Percentiles rank a stretch among this genome's conserved stretches.
Conservation (phyloP, 30 jellyfish, hydroid and myxozoan species). For the Mastigias papua region DNA sequence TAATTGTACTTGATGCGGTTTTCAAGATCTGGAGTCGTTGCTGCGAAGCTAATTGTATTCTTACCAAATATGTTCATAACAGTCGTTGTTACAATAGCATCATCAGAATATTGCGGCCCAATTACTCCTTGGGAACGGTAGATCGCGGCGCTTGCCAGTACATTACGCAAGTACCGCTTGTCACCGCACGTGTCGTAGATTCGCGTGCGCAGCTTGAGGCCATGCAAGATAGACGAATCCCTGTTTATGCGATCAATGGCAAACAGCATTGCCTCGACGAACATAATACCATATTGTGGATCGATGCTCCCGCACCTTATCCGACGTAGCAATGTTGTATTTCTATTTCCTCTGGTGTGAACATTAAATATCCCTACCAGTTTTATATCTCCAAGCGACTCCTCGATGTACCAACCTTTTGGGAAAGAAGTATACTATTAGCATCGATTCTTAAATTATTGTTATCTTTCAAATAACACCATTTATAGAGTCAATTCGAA, state of each 20-base stretch:
- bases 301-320: slow-evolving; percentile 56
- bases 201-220: slow-evolving; percentile 51
- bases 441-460: too few relatives aligned
- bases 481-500: too few relatives aligned
- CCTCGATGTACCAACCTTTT: not conserved
- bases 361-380: slow-evolving; percentile 65
- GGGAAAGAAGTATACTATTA: too few relatives aligned
- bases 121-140: slow-evolving; percentile 53
- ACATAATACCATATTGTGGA: slow-evolving; percentile 85
- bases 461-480: too few relatives aligned
- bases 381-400: slow-evolving; percentile 42
- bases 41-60: slow-evolving; percentile 68
- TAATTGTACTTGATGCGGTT: slow-evolving; percentile 46
- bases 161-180: slow-evolving; percentile 33
- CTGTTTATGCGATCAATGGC: slow-evolving; percentile 77
- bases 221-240: slow-evolving; percentile 33
- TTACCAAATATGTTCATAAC: slow-evolving; percentile 75
- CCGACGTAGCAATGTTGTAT: slow-evolving; percentile 7
- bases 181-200: slow-evolving; percentile 83
- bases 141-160: slow-evolving; percentile 23
- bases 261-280: slow-evolving; percentile 81
- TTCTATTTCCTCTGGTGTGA: slow-evolving; percentile 43
- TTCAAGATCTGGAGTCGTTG: slow-evolving; percentile 75
- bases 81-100: slow-evolving; percentile 64
- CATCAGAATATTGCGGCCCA: slow-evolving; percentile 85